Conservation (phyloP, 2,888 invertebrate genomes). For the Dorcus hopei region DNA sequence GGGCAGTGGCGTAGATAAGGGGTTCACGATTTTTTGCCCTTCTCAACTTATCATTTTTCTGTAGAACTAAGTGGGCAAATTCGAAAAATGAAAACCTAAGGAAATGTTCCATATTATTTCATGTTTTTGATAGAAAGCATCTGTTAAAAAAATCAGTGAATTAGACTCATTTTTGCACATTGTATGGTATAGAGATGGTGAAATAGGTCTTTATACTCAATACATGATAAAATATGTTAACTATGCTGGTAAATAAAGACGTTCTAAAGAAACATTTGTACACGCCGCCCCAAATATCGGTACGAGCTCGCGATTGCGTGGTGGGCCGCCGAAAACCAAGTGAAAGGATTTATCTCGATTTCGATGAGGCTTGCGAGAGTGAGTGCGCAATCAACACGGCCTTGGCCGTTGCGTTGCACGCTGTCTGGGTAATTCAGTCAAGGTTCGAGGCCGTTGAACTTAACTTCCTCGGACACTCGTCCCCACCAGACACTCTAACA, state of each 20-base stretch:
- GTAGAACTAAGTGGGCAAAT: too few relatives aligned
- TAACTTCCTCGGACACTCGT: constrained; percentile 44
- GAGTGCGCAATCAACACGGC: constrained; percentile 37
- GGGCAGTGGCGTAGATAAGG: too few relatives aligned
- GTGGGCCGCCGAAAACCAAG: constrained; percentile 31
- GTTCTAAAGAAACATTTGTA: not conserved
- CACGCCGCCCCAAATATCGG: constrained; percentile 6
- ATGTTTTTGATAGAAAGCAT: too few relatives aligned
- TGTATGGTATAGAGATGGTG: not conserved
- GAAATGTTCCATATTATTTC: too few relatives aligned
- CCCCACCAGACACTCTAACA: constrained; percentile 31
- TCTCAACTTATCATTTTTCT: too few relatives aligned
- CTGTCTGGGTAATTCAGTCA: constrained; percentile 76
- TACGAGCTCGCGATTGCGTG: constrained; percentile 4
- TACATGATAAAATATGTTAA: not conserved
- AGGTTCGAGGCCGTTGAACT: constrained; percentile 83
- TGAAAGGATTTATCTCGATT: constrained; percentile 44
- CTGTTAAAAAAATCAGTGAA: too few relatives aligned
- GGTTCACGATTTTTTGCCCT: too few relatives aligned
- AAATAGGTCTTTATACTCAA: not conserved
- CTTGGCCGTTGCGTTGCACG: constrained; percentile 51
- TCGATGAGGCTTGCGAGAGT: constrained; percentile 37
- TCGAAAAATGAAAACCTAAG: too few relatives aligned
- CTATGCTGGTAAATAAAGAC: not conserved
- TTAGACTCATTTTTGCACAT: too few relatives aligned